phyloP scores from a whole-genome alignment of 2,888 invertebrate species.

The Hymenopus coronatus region DNA sequence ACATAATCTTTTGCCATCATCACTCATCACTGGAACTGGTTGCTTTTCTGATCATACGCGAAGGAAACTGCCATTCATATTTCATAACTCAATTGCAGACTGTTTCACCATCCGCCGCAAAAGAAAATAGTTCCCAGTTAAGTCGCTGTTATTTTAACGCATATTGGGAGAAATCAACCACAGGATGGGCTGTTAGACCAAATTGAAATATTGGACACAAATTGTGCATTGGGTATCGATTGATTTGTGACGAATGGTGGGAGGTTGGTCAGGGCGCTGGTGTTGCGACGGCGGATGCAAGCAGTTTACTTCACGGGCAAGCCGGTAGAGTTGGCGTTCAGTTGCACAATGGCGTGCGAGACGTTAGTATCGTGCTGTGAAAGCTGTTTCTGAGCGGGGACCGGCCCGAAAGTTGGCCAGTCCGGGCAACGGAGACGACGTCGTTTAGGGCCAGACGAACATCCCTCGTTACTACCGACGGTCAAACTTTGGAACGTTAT shows the following conservation, averaged over 20 bases:
- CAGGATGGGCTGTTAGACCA: neutral
- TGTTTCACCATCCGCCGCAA: neutral
- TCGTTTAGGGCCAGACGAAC: slow-evolving; percentile 28
- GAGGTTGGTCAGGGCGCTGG: neutral
- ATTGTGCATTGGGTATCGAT: neutral
- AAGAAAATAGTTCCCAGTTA: neutral
- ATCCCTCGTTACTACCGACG: slow-evolving; percentile 30
- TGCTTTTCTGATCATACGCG: neutral
- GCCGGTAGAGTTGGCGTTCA: slow-evolving; percentile 4
- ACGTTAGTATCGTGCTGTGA: slow-evolving; percentile 17
- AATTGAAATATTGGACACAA: neutral
- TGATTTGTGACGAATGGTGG: neutral
- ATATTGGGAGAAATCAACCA: neutral
- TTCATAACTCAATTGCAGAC: slow-evolving; percentile 5
- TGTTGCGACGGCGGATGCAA: no score
- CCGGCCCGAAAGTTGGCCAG: slow-evolving; percentile 33
- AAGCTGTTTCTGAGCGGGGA: slow-evolving; percentile 32
- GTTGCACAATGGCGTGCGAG: slow-evolving; percentile 36
- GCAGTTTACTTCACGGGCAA: neutral
- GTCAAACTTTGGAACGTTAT: slow-evolving; percentile 32
- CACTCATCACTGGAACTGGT: neutral
- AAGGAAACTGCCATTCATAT: slow-evolving; percentile 21
- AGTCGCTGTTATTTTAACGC: neutral
- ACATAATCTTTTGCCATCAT: neutral
- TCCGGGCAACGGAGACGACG: slow-evolving; percentile 31